Conservation (phyloP, 2,113 vertebrate species). For the Calidris pygmaea region DNA sequence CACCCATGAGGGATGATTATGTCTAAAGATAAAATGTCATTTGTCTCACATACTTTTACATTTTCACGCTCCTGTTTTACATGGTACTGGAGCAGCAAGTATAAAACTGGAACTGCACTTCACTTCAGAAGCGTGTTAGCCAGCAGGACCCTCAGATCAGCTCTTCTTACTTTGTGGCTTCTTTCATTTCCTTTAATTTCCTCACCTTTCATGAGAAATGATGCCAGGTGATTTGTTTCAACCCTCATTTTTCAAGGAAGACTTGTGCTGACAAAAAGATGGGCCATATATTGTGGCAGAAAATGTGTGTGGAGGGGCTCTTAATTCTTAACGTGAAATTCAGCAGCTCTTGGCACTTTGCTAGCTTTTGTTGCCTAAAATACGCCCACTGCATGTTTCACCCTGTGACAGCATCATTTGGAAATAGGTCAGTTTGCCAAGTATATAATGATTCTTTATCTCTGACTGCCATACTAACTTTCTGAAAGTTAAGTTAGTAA, state of each 20-base stretch:
- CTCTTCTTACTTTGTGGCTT: background rate
- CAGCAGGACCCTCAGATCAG: background rate
- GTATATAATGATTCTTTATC: constrained; percentile 16
- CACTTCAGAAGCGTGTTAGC: background rate
- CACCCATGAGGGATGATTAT: constrained; percentile 22
- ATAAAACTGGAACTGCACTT: background rate
- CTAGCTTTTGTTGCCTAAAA: constrained; percentile 55
- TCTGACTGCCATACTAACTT: background rate
- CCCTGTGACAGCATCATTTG: constrained; percentile 3
- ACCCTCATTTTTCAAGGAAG: constrained; percentile 22
- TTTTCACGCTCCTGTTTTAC: constrained; percentile 3
- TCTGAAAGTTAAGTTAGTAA: background rate
- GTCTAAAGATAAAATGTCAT: constrained; percentile 56
- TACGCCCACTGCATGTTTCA: background rate
- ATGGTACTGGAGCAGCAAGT: background rate
- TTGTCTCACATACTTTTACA: constrained; percentile 28
- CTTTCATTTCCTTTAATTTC: constrained; percentile 61
- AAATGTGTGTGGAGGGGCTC: constrained; percentile 3
- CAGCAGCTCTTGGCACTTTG: constrained; percentile 12
- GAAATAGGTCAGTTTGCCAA: constrained; percentile 47
- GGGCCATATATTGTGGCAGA: constrained; percentile 11
- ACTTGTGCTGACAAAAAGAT: constrained; percentile 8
- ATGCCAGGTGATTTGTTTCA: background rate
- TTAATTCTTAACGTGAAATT: constrained; percentile 45
- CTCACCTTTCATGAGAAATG: constrained; percentile 41